These are phyloP conservation scores for Zenarchopterus dispar DNA, from an alignment of 2,797 vertebrate genomes.

Conservation along the genomic window DNA sequence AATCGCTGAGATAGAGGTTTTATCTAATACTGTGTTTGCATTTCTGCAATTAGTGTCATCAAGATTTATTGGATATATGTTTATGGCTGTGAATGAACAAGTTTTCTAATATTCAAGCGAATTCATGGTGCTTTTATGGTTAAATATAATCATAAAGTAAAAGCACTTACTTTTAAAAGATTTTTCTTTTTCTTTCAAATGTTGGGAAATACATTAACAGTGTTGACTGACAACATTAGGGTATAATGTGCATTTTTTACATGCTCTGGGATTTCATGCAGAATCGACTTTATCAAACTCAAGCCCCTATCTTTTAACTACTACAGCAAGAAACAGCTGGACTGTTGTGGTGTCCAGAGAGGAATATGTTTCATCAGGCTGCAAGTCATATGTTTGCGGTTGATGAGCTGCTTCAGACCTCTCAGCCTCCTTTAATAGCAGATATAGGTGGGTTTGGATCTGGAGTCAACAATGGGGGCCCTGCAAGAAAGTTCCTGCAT, in stretches of 20 bases:
- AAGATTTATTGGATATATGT: slow-evolving; percentile 6
- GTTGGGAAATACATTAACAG: no score
- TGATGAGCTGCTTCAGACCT: not conserved
- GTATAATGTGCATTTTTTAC: not conserved
- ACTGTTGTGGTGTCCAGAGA: not conserved
- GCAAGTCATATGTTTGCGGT: not conserved
- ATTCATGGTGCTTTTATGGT: not conserved
- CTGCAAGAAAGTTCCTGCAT: no score
- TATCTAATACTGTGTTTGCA: not conserved
- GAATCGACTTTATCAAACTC: not conserved
- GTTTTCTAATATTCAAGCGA: not conserved
- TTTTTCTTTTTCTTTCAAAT: no score
- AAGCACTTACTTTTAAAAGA: not conserved
- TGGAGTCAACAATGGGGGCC: no score
- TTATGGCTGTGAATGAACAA: not conserved
- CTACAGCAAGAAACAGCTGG: not conserved
- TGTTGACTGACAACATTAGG: not conserved
- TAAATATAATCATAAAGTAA: not conserved
- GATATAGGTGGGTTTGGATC: no score
- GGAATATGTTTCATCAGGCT: not conserved
- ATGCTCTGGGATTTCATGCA: not conserved
- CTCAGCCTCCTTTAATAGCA: no score
- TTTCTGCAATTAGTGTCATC: not conserved
- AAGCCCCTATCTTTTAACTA: not conserved
- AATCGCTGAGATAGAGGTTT: not conserved